phyloP scores from a whole-genome alignment of 2,113 vertebrate species.

The Pimephales promelas region DNA sequence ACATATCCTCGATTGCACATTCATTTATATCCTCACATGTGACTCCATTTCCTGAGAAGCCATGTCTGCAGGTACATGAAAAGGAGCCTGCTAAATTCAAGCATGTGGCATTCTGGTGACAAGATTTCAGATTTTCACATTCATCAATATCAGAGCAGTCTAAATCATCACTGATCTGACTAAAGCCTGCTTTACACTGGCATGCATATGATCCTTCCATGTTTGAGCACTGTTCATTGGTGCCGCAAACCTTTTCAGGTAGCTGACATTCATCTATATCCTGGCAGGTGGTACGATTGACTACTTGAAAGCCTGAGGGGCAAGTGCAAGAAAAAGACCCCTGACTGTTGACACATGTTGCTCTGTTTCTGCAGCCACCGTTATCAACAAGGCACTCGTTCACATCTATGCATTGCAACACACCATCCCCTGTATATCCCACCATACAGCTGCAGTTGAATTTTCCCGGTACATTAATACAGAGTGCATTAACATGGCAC shows the following conservation, averaged over 20 bases:
- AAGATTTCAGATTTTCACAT: slow-evolving; percentile 68
- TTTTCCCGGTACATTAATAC: slow-evolving; percentile 73
- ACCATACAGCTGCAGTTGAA: slow-evolving; percentile 75
- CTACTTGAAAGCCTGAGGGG: slow-evolving; percentile 66
- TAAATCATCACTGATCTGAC: slow-evolving; percentile 60
- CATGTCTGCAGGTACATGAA: slow-evolving; percentile 74
- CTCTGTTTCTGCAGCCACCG: slow-evolving; percentile 75
- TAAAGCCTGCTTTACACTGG: slow-evolving; percentile 71
- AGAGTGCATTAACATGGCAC: slow-evolving; percentile 74
- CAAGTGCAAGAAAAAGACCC: slow-evolving; percentile 79
- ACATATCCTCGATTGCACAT: slow-evolving; percentile 62
- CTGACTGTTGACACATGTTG: slow-evolving; percentile 72
- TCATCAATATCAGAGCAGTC: slow-evolving; percentile 77
- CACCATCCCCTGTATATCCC: slow-evolving; percentile 77
- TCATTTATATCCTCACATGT: slow-evolving; percentile 77
- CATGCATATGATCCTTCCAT: slow-evolving; percentile 75
- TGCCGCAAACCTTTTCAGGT: slow-evolving; percentile 61
- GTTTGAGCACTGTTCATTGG: slow-evolving; percentile 77
- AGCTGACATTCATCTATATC: slow-evolving; percentile 78
- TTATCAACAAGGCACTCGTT: slow-evolving; percentile 77
- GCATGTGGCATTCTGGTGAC: slow-evolving; percentile 76
- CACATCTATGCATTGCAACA: slow-evolving; percentile 71
- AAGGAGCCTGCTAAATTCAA: slow-evolving; percentile 75
- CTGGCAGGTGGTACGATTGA: slow-evolving; percentile 74
- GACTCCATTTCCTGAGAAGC: slow-evolving; percentile 73